phyloP scores from a whole-genome alignment of 2,797 vertebrate species.

The Syndactyla subalaris region DNA sequence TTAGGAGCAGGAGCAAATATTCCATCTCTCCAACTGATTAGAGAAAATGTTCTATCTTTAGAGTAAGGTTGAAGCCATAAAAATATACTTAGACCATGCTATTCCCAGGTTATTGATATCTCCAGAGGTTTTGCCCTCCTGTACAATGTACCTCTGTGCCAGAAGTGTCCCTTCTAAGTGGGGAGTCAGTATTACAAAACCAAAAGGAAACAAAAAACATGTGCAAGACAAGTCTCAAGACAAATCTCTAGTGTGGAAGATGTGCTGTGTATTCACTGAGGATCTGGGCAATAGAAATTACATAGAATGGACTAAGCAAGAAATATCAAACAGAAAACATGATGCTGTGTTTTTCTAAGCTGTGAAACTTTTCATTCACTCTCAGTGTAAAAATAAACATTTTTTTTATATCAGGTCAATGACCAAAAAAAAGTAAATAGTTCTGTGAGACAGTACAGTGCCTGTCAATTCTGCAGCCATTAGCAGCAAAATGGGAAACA shows the following conservation, averaged over 20 bases:
- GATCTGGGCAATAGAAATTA: neutral
- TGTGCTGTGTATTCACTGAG: neutral
- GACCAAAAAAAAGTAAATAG: slow-evolving; percentile 1
- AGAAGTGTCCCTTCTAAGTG: neutral
- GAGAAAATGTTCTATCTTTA: neutral
- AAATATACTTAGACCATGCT: neutral
- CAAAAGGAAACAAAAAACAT: neutral
- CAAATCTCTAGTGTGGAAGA: neutral
- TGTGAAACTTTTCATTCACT: neutral
- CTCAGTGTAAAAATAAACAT: neutral
- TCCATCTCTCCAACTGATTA: neutral
- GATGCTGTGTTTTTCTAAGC: neutral
- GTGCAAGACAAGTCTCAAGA: neutral
- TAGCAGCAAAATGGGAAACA: neutral
- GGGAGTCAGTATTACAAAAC: neutral
- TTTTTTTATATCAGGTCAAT: neutral
- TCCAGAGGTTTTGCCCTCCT: neutral
- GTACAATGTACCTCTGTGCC: neutral
- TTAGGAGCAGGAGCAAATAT: neutral
- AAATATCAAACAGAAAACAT: neutral
- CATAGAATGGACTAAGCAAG: neutral
- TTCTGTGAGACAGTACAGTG: neutral
- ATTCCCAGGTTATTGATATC: neutral
- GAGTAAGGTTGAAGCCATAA: neutral
- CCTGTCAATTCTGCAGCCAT: neutral